Evolutionary conservation across 1,140 invertebrate species (phyloP), one percentile per base, ranked within the genome.

Genomic region (Pomacea maculata): DNA sequence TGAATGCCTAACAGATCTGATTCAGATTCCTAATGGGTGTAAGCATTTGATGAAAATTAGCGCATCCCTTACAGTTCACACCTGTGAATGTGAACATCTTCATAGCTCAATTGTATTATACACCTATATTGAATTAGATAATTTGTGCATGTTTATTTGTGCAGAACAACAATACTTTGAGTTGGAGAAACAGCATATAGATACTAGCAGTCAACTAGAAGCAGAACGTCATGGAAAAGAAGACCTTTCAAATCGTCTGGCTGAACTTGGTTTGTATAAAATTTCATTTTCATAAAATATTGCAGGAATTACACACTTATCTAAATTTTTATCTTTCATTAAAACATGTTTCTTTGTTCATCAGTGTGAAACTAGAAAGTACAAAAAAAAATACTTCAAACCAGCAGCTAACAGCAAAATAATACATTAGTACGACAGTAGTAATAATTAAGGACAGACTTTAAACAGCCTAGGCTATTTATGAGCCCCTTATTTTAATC

Each of bases 101-200:
- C 29, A 29, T 34, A 29, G 25, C 10, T 25, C 70, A 57, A 52
- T 34, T 45, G 34, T 6, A 45, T 45, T 45, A 45, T 45, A 45
- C 6, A 45, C 34, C 34, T 6, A 45, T 45, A 45, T 25, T 81
- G 12, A 45, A 17, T 7, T 63, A 61, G 19, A 45, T 9, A 81
- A 21, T 61, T 34, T 4, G 15, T 76, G 34, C n/a, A 65, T 68
- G 19, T 29, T 45, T 45, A 25, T 72, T 15, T 55, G 25, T 84
- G 64, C 83, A 91, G 90, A 91, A 80, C 90, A 91, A 88, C 86
- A 88, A 76, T 89, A 88, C 79, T 90, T 90, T 87, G 90, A 91
- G 61, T 80, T 91, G n/a, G 90, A 91, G 77, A 89, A 87, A 75
- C 87, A 91, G 78, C 73, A 90, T 45, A 86, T 87, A 10, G 83